phyloP scores from a whole-genome alignment of 2,113 vertebrate genomes.

The Perca fluviatilis region DNA sequence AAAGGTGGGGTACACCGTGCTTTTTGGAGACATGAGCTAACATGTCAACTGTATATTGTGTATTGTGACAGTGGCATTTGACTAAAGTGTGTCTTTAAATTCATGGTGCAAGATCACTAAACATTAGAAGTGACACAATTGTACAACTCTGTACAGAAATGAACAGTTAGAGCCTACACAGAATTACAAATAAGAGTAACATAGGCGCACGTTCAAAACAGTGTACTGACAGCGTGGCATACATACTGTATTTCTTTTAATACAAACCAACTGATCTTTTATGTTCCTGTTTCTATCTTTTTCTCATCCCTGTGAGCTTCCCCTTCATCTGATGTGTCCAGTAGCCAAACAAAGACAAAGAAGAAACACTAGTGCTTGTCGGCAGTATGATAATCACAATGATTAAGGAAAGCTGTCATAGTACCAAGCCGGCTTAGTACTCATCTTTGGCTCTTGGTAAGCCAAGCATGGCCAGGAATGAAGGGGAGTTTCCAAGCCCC shows the following conservation, averaged over 20 bases:
- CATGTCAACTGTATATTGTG: neutral
- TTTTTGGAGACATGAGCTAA: neutral
- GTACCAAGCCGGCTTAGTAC: constrained; percentile 56
- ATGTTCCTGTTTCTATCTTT: constrained; percentile 10
- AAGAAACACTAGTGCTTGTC: constrained; percentile 27
- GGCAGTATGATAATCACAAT: constrained; percentile 58
- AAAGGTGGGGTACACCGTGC: no score
- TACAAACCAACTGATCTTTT: neutral
- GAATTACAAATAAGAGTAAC: no score
- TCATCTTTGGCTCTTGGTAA: constrained; percentile 67
- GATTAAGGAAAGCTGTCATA: constrained; percentile 63
- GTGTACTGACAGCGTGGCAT: no score
- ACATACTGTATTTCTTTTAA: no score
- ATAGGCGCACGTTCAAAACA: no score
- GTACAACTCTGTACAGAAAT: neutral
- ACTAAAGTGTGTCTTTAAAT: neutral
- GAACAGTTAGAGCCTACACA: neutral
- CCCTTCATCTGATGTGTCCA: constrained; percentile 3
- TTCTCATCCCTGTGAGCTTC: neutral
- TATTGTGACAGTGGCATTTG: neutral
- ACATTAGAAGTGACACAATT: neutral
- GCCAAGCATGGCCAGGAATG: constrained; percentile 55
- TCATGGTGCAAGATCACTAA: neutral
- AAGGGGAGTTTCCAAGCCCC: constrained; percentile 49
- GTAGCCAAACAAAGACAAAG: constrained; percentile 7